A percentile compares a stretch with the other conserved stretches of the same genome.
phyloP scores from a whole-genome alignment of 2,888 invertebrate genomes.

The Proisotoma minuta region DNA sequence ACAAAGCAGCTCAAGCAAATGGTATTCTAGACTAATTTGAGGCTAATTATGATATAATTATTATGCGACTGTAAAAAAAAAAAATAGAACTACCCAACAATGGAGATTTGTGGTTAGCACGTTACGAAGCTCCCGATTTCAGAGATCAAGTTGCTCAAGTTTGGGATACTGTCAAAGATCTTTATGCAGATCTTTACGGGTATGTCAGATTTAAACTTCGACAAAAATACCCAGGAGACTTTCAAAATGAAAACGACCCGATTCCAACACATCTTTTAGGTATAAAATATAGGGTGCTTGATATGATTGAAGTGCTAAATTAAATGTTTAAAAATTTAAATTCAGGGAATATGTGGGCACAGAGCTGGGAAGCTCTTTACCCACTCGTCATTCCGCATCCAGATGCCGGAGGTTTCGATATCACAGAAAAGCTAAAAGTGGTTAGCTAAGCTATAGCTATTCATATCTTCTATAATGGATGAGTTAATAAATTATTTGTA shows the following conservation, averaged over 20 bases:
- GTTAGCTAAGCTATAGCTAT: background rate
- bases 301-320: background rate
- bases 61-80: background rate
- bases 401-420: conserved; percentile 64
- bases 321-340: background rate
- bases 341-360: conserved; percentile 73
- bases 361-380: conserved; percentile 71
- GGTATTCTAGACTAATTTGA: conserved; percentile 57
- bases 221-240: conserved; percentile 56
- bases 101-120: conserved; percentile 83
- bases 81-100: conserved; percentile 75
- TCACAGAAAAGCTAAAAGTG: conserved; percentile 67
- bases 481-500: background rate
- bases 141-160: conserved; percentile 54
- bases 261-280: conserved; percentile 81
- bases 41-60: too few relatives aligned
- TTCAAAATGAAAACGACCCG: conserved; percentile 57
- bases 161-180: conserved; percentile 63
- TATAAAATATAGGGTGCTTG: too few relatives aligned
- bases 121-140: conserved; percentile 63
- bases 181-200: conserved; percentile 77
- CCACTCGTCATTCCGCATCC: conserved; percentile 72
- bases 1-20: conserved; percentile 69
- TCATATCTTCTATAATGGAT: background rate
- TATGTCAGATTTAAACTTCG: conserved; percentile 68